Evolutionary conservation across 2,113 vertebrate genomes (phyloP), one percentile per base, ranked within the genome.

Genomic region (Anseranas semipalmata): DNA sequence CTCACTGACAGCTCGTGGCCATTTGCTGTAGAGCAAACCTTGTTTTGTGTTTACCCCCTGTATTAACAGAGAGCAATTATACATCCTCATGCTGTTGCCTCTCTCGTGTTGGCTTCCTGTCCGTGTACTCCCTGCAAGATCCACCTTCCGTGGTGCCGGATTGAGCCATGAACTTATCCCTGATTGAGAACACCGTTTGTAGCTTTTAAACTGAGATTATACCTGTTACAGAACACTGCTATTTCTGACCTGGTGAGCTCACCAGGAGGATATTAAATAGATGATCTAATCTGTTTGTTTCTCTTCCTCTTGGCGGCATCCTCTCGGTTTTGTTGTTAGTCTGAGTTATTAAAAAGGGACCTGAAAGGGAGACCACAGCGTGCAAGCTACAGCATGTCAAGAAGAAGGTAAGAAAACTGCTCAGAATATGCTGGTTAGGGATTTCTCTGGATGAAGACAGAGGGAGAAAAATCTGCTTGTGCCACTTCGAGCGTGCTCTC

Each of bases 281-380:
- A 87, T 93, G 80, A 89, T 92, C 84, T 89, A 78, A 92, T 92
- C n/a, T 83, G 56, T 87, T 95, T 92, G 52, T 79, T 95, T 93
- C 35, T 81, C 62, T 91, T 97, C 80, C 58, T 93, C 60, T 92
- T 87, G 73, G 92, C 7, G 25, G 45, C 80, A 72, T 89, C 77
- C 50, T 89, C 77, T 92, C 62, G 92, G 70, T 87, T 92, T 95
- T 84, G 77, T 93, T 93, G 89, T 87, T 91, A 85, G 74, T 85
- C 21, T 48, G 77, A 95, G 41, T 92, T 95, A 82, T n/a, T 85
- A 88, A 96, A 93, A 97, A 84, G 63, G 72, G 76, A 67, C 75
- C 63, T 77, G 76, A 94, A 89, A 92, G 85, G 85, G 56, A 96
- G 48, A 53, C 80, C 58, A 46, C 58, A 84, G 84, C 66, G 19